phyloP scores from a whole-genome alignment of 2,888 invertebrate genomes.

The Drosophila mettleri region DNA sequence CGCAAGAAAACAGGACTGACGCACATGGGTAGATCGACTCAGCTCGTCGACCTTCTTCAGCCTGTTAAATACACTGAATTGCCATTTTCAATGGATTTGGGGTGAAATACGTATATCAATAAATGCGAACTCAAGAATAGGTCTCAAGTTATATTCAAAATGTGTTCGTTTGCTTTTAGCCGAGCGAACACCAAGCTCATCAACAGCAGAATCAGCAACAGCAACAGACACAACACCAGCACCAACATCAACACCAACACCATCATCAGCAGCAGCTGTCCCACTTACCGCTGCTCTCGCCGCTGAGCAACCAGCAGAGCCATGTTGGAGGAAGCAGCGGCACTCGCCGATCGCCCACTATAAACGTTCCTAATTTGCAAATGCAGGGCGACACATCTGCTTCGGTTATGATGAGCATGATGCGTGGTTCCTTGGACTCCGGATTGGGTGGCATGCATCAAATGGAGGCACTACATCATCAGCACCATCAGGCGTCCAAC shows the following conservation, averaged over 20 bases:
- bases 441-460: conserved; percentile 60
- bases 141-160: not conserved
- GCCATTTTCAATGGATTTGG: too few relatives aligned
- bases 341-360: conserved; percentile 73
- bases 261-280: conserved; percentile 47
- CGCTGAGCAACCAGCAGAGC: conserved; percentile 22
- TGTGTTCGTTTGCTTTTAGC: conserved; percentile 6
- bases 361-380: conserved; percentile 68
- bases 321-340: conserved; percentile 54
- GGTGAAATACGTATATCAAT: too few relatives aligned
- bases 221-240: not conserved
- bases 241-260: not conserved
- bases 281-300: conserved; percentile 44
- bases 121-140: too few relatives aligned
- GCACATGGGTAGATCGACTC: too few relatives aligned
- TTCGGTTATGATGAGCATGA: conserved; percentile 86
- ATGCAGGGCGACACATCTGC: conserved; percentile 63
- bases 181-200: conserved; percentile 44
- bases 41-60: too few relatives aligned
- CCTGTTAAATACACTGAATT: too few relatives aligned
- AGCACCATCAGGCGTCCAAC: conserved; percentile 57
- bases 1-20: too few relatives aligned
- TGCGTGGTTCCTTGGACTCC: conserved; percentile 85
- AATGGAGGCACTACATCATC: conserved; percentile 65
- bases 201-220: conserved; percentile 34